Percentiles rank a stretch among this genome's conserved stretches.
Conservation (phyloP, 2,113 vertebrate genomes). For the Pseudorectes ferrugineus region DNA sequence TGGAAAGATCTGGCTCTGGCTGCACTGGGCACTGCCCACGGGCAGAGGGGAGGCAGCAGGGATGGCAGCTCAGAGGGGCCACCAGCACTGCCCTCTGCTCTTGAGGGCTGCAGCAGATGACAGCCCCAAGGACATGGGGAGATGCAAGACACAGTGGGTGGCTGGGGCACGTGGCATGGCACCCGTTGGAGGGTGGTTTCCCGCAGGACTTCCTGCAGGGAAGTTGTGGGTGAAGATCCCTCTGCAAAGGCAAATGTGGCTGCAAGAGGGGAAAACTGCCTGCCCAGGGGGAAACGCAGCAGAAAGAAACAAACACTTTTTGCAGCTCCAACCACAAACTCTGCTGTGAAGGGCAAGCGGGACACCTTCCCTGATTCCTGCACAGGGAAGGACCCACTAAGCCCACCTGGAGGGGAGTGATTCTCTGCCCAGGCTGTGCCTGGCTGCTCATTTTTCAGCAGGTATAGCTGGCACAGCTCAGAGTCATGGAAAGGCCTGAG, state of each 20-base stretch:
- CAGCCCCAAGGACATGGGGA: background rate
- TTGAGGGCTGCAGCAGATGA: background rate
- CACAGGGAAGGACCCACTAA: background rate
- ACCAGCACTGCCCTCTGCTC: background rate
- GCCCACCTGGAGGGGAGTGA: background rate
- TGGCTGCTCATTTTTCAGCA: background rate
- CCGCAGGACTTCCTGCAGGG: background rate
- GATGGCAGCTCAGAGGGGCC: background rate
- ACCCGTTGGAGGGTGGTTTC: background rate
- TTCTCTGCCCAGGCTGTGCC: background rate
- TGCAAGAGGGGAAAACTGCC: background rate
- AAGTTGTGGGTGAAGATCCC: background rate
- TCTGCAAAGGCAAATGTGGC: background rate
- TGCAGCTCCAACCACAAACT: background rate
- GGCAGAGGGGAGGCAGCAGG: background rate
- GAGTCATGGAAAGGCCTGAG: background rate
- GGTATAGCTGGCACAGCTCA: background rate
- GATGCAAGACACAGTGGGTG: background rate
- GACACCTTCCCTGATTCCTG: background rate
- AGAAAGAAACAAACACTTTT: background rate
- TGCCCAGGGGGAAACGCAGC: rapidly evolving
- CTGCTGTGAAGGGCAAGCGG: background rate
- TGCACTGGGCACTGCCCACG: background rate
- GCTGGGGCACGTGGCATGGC: background rate
- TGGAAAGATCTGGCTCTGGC: background rate